These are phyloP conservation scores for Drosophila diplacantha DNA, from an alignment of 2,888 invertebrate genomes.

Conservation along the genomic window DNA sequence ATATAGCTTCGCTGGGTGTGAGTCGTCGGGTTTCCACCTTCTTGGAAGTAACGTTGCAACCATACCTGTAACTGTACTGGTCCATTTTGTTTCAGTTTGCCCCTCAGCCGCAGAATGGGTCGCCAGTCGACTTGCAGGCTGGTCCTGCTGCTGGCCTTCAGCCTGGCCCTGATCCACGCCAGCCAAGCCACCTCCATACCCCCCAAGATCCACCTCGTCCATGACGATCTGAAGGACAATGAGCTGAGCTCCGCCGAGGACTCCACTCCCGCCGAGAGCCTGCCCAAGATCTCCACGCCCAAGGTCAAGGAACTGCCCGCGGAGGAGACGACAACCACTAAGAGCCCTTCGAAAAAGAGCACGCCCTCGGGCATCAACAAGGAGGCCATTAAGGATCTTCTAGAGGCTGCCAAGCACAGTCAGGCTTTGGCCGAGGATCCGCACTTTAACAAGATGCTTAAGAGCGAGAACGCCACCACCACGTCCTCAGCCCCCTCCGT, in stretches of 20 bases:
- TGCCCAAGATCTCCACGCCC: slow-evolving; percentile 69
- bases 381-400: slow-evolving; percentile 65
- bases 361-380: slow-evolving; percentile 51
- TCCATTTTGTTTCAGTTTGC: slow-evolving; percentile 43
- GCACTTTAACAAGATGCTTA: slow-evolving; percentile 75
- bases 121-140: slow-evolving; percentile 75
- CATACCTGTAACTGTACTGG: slow-evolving; percentile 16
- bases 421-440: slow-evolving; percentile 65
- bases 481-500: slow-evolving; percentile 29
- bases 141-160: slow-evolving; percentile 73
- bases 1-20: slow-evolving; percentile 38
- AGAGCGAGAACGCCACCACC: slow-evolving; percentile 49
- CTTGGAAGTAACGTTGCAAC: slow-evolving; percentile 10
- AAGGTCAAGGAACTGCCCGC: slow-evolving; percentile 59
- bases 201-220: slow-evolving; percentile 33
- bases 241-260: slow-evolving; percentile 62
- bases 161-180: slow-evolving; percentile 59
- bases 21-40: slow-evolving; percentile 26
- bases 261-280: slow-evolving; percentile 26
- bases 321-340: slow-evolving; percentile 42
- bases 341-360: slow-evolving; percentile 24
- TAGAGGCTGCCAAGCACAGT: slow-evolving; percentile 75
- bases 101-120: slow-evolving; percentile 66
- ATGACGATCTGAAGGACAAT: slow-evolving; percentile 63
- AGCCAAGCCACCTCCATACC: slow-evolving; percentile 52